These are phyloP conservation scores for Rhagium mordax DNA, from an alignment of 2,888 invertebrate species.

Conservation along the genomic window DNA sequence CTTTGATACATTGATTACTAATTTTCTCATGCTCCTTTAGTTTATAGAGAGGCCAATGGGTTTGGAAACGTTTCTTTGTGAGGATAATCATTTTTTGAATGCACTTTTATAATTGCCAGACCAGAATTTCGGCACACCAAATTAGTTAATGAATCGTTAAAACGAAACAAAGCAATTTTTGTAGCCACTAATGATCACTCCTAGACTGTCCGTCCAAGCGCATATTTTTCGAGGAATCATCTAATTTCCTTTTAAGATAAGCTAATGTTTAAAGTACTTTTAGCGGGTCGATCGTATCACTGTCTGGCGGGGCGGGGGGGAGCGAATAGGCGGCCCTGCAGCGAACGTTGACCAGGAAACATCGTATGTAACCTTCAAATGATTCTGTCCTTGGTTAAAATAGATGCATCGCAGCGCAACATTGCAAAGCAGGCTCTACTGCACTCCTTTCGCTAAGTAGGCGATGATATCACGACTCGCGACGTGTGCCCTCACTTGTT, in stretches of 20 bases:
- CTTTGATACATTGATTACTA: too few relatives aligned
- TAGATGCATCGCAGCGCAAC: constrained; percentile 55
- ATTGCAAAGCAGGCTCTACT: constrained; percentile 36
- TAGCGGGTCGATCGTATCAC: constrained; percentile 43
- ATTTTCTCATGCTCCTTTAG: too few relatives aligned
- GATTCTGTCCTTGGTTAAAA: constrained; percentile 62
- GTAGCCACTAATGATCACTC: background rate
- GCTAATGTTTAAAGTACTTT: constrained; percentile 40
- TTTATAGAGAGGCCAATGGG: too few relatives aligned
- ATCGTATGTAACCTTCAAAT: constrained; percentile 62
- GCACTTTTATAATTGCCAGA: background rate
- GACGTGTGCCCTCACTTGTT: constrained; percentile 31
- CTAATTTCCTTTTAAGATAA: constrained; percentile 41
- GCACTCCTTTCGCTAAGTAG: constrained; percentile 41
- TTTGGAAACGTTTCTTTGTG: too few relatives aligned
- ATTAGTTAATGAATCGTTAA: background rate
- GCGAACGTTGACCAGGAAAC: constrained; percentile 65
- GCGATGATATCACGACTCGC: constrained; percentile 15
- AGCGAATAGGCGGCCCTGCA: constrained; percentile 47
- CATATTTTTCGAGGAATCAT: constrained; percentile 29
- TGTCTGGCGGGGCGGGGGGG: constrained; percentile 53
- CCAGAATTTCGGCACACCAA: too few relatives aligned
- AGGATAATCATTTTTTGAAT: background rate
- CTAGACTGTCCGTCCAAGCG: background rate
- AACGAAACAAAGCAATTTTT: background rate